Percentiles rank a stretch among this genome's conserved stretches.
Conservation (phyloP, 2,797 vertebrate species). For the Trachurus trachurus region DNA sequence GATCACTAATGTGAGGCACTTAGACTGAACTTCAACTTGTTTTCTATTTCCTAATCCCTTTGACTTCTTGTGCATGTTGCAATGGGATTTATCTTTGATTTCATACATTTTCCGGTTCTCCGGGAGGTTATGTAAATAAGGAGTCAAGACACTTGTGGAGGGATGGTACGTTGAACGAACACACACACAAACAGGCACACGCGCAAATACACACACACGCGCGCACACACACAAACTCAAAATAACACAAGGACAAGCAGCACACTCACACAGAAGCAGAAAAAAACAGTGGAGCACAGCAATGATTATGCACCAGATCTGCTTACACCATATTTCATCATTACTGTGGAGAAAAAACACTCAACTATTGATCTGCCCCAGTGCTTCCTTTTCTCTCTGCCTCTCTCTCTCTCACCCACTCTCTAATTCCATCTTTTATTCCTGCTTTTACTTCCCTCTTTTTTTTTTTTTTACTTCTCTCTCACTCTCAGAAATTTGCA, state of each 20-base stretch:
- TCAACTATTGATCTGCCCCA: constrained; percentile 83
- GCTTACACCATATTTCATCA: constrained; percentile 90
- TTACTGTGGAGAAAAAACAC: constrained; percentile 82
- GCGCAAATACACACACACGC: constrained; percentile 24
- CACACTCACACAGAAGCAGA: constrained; percentile 51
- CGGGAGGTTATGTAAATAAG: constrained; percentile 60
- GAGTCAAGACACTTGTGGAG: constrained; percentile 58
- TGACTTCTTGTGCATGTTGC: constrained; percentile 22
- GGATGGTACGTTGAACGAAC: constrained; percentile 25
- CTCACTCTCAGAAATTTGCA: constrained; percentile 66
- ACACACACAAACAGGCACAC: constrained; percentile 15
- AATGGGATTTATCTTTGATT: constrained; percentile 47
- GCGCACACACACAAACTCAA: constrained; percentile 28
- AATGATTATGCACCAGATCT: constrained; percentile 85
- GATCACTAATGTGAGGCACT: constrained; percentile 28
- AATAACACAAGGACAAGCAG: constrained; percentile 61
- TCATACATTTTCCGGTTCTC: constrained; percentile 36
- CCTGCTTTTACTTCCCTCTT: constrained; percentile 60
- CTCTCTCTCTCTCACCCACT: constrained; percentile 40
- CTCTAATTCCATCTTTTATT: constrained; percentile 57
- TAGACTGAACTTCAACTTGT: constrained; percentile 37
- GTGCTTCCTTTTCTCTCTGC: constrained; percentile 66
- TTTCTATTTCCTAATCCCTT: constrained; percentile 34
- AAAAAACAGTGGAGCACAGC: constrained; percentile 76
- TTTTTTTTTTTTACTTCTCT: constrained; percentile 43